Evolutionary conservation across 2,888 invertebrate species (phyloP), one percentile per base, ranked within the genome.

Genomic region (Beris morrisii): DNA sequence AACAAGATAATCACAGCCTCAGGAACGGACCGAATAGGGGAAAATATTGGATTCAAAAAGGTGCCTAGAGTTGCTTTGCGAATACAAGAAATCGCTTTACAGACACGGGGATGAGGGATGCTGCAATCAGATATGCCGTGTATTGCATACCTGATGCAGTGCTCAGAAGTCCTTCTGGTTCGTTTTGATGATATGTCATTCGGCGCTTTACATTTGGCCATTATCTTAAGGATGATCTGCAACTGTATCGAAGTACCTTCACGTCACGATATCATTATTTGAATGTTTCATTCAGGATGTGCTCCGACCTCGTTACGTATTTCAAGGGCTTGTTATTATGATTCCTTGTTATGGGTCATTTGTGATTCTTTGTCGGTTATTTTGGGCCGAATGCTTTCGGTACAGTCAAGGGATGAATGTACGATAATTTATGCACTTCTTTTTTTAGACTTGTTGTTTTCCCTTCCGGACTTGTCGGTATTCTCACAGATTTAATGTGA

Each of bases 281-380:
- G 12, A 50, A 52, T 59, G 15, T 50, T 46, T 45, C 61, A 38
- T 50, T 52, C 48, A 38, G 28, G 22, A 31, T 31, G 55, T 50
- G 15, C 38, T 22, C 38, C 50, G 13, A 48, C 7, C 22, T 15
- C 43, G 28, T 30, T 59, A 22, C 48, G 46, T 38, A 7, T 63
- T 59, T 54, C 38, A 45, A 67, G 67, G 66, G 61, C 54, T 67
- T 67, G 64, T 69, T 67, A 67, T 67, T 69, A 69, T 69, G 65
- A 69, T 61, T 69, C 67, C 69, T 67, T 57, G 65, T 65, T 65
- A 65, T 57, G 65, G 65, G 65, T 65, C 65, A 65, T 65, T 65
- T 65, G 57, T 52, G 57, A 65, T 58, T 65, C 65, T 56, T 65
- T 65, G 65, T 65, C 56, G 65, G 65, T 56, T 56, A 30, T 30